phyloP scores from a whole-genome alignment of 1,140 invertebrate genomes.

The Sinella curviseta region DNA sequence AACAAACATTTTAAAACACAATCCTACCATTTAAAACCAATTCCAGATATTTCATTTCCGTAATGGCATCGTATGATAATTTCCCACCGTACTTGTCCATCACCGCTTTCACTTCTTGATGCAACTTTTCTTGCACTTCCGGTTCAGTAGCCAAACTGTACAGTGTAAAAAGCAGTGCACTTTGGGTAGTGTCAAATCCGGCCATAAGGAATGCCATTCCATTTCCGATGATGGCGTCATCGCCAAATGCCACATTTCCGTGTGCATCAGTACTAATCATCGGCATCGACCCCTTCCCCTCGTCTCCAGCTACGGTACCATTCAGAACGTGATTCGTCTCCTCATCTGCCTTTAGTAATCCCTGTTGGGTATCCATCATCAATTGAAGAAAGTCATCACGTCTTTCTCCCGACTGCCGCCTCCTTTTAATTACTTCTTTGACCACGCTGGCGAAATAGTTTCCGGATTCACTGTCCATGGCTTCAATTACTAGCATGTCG shows the following conservation, averaged over 20 bases:
- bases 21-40: constrained; percentile 37
- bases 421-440: constrained; percentile 52
- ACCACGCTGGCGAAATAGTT: constrained; percentile 53
- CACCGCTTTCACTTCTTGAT: constrained; percentile 56
- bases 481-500: constrained; percentile 36
- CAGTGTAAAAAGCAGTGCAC: constrained; percentile 55
- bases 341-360: not conserved
- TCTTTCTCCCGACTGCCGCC: constrained; percentile 21
- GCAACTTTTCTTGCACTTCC: constrained; percentile 56
- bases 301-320: not conserved
- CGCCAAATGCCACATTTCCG: constrained; percentile 46
- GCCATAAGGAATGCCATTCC: constrained; percentile 60
- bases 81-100: constrained; percentile 49
- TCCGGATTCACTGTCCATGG: constrained; percentile 40
- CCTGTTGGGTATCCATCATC: not conserved
- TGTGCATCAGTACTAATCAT: too few species aligned
- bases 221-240: constrained; percentile 58
- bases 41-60: constrained; percentile 54
- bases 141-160: constrained; percentile 60
- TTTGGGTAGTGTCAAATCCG: constrained; percentile 60
- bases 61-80: constrained; percentile 53
- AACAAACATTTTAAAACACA: not conserved
- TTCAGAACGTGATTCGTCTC: not conserved
- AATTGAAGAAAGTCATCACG: constrained; percentile 15
- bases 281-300: too few species aligned